phyloP scores from a whole-genome alignment of 2,113 vertebrate genomes.

The Oreochromis aureus region DNA sequence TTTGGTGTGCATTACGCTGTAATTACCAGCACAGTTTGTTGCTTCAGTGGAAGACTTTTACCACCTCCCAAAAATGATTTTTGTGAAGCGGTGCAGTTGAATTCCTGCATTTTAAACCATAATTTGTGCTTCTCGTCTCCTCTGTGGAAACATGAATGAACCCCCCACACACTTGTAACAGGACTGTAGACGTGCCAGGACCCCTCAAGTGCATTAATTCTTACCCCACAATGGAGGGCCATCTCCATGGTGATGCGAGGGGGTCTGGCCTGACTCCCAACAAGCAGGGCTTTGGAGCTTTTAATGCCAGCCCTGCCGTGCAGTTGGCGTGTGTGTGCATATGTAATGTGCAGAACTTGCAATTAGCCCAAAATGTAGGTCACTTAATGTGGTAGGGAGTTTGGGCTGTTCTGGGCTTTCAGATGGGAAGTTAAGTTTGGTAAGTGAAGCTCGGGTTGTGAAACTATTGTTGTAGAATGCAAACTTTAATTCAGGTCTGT shows the following conservation, averaged over 20 bases:
- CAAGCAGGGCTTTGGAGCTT: slow-evolving; percentile 27
- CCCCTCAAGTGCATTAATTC: slow-evolving; percentile 58
- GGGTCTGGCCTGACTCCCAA: slow-evolving; percentile 44
- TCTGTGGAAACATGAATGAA: slow-evolving; percentile 12
- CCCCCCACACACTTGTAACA: background rate
- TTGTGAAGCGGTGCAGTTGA: background rate
- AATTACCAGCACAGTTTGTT: background rate
- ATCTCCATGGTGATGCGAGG: slow-evolving; percentile 63
- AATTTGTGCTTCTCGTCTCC: background rate
- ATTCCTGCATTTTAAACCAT: background rate
- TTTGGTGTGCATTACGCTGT: background rate
- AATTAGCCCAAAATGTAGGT: slow-evolving; percentile 56
- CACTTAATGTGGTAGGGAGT: slow-evolving; percentile 4
- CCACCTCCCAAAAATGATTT: background rate
- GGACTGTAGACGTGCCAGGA: slow-evolving; percentile 46
- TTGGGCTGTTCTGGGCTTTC: background rate
- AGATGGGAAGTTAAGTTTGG: background rate
- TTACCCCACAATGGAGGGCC: slow-evolving; percentile 48
- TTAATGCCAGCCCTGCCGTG: slow-evolving; percentile 26
- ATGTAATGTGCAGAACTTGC: slow-evolving; percentile 36
- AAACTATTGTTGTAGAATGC: background rate
- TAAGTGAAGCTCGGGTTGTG: background rate
- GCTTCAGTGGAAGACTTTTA: background rate
- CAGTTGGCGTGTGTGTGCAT: slow-evolving; percentile 28
- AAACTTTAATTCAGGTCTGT: background rate